Evolutionary conservation across 2,888 invertebrate species (phyloP).

Genomic region (Platycheirus rosarum): DNA sequence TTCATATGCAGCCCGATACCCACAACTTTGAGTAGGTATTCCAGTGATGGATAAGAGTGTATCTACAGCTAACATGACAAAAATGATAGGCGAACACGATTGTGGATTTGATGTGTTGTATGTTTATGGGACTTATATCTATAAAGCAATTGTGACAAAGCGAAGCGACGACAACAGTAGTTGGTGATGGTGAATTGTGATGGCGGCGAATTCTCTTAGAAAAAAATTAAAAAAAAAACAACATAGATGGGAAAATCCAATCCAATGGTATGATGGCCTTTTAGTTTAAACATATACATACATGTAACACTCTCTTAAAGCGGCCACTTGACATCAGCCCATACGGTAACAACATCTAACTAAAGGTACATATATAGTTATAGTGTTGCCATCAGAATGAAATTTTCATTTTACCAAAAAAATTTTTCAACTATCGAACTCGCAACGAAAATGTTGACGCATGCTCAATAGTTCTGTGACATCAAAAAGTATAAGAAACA

Average conservation of each 20-base stretch:
- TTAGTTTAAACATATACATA: constrained; percentile 3
- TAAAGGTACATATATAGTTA: too few relatives aligned
- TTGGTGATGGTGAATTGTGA: not conserved
- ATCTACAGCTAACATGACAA: constrained; percentile 63
- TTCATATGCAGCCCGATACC: constrained; percentile 5
- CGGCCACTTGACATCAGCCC: constrained; percentile 67
- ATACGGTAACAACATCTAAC: too few relatives aligned
- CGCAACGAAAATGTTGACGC: too few relatives aligned
- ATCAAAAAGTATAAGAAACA: too few relatives aligned
- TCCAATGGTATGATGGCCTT: constrained; percentile 8
- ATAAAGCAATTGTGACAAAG: constrained; percentile 67
- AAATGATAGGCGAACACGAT: constrained; percentile 72
- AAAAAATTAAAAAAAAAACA: not conserved
- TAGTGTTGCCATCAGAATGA: too few relatives aligned
- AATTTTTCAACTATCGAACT: too few relatives aligned
- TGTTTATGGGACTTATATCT: constrained; percentile 53
- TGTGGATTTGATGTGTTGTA: constrained; percentile 73
- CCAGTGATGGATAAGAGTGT: constrained; percentile 54
- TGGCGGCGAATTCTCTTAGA: constrained; percentile 51
- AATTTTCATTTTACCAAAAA: too few relatives aligned
- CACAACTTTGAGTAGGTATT: constrained; percentile 1
- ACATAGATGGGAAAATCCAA: constrained; percentile 27
- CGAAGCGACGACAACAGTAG: constrained; percentile 38
- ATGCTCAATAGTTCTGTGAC: too few relatives aligned
- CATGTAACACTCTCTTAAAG: constrained; percentile 29